Evolutionary conservation across 2,113 vertebrate genomes (phyloP).

Genomic region (Erythrolamprus reginae): DNA sequence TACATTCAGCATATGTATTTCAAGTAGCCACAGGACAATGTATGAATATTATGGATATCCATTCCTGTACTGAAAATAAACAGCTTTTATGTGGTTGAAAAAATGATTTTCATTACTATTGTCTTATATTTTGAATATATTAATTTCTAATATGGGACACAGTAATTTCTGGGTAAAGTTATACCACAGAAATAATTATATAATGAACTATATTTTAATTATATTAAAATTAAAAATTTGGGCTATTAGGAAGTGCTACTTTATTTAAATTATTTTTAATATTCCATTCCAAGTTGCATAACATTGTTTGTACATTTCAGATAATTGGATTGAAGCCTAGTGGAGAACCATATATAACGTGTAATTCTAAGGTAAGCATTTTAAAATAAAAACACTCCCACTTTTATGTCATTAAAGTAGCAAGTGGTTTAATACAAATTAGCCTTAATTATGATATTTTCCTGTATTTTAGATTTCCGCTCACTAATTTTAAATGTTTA

Average conservation of each 20-base stretch:
- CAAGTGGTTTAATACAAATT: not conserved
- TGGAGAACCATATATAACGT: conserved; percentile 80
- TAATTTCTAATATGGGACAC: not conserved
- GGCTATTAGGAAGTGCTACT: not conserved
- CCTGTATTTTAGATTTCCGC: not conserved
- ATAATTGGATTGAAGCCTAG: conserved; percentile 90
- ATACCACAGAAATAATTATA: not conserved
- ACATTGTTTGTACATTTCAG: conserved; percentile 63
- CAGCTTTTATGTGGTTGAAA: not conserved
- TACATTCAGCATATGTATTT: not conserved
- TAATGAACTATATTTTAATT: not conserved
- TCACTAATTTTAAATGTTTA: not conserved
- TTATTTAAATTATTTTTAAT: not conserved
- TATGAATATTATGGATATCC: not conserved
- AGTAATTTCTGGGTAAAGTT: not conserved
- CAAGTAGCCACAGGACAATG: not conserved
- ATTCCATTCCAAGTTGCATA: not conserved
- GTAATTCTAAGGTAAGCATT: conserved; percentile 81
- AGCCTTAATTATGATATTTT: not conserved
- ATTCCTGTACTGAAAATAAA: not conserved
- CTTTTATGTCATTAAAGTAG: conserved; percentile 2
- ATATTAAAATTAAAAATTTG: not conserved
- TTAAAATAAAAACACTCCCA: conserved; percentile 29
- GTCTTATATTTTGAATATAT: not conserved
- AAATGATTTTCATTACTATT: not conserved